These are phyloP conservation scores for Brachionus rotundiformis DNA, from an alignment of 1,140 invertebrate species.

Conservation along the genomic window DNA sequence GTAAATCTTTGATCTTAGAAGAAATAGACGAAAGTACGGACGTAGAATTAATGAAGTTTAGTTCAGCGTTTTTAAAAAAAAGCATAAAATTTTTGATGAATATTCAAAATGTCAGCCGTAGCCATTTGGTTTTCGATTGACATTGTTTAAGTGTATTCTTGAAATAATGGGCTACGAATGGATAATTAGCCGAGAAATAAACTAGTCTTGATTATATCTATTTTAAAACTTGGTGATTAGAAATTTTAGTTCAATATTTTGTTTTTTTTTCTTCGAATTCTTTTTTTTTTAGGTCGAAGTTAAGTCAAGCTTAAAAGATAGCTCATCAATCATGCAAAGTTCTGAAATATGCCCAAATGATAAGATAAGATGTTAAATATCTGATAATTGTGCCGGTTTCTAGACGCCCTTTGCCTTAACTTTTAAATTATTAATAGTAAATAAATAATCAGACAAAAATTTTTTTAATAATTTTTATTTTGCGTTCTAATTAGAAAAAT, in stretches of 20 bases:
- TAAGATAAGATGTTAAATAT: constrained; percentile 5
- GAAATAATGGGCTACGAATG: background rate
- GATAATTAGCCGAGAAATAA: background rate
- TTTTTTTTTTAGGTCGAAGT: background rate
- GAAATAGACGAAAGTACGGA: background rate
- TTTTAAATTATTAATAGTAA: background rate
- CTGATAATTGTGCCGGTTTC: background rate
- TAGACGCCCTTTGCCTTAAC: background rate
- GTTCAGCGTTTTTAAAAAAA: constrained; percentile 1
- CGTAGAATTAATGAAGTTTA: background rate
- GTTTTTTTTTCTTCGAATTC: background rate
- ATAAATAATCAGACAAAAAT: no score
- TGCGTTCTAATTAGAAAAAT: background rate
- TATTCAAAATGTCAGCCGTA: background rate
- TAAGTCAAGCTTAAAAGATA: background rate
- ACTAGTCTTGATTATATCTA: constrained; percentile 9
- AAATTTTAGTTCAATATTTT: background rate
- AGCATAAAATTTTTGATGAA: background rate
- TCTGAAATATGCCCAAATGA: background rate
- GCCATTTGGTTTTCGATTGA: background rate
- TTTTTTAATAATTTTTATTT: background rate
- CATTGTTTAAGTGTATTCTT: constrained; percentile 3
- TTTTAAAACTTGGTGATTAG: background rate
- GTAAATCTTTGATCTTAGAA: background rate
- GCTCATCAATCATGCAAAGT: background rate